phyloP scores from a whole-genome alignment of 2,888 invertebrate genomes.

The Microctonus aethiopoides region DNA sequence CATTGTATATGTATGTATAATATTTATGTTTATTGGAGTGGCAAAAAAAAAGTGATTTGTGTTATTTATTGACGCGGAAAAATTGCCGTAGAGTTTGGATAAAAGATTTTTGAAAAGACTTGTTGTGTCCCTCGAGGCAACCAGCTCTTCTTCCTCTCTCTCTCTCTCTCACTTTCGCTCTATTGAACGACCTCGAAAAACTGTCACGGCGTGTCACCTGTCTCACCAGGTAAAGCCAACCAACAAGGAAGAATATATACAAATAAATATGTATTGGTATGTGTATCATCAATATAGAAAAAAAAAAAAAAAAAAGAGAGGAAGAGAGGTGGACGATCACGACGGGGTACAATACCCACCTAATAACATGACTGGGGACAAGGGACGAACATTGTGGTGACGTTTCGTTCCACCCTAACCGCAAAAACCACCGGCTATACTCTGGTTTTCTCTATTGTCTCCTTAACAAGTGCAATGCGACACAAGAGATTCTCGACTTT shows the following conservation, averaged over 20 bases:
- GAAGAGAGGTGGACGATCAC: conserved; percentile 8
- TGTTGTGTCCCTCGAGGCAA: not conserved
- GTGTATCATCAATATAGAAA: not conserved
- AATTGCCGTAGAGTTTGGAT: conserved; percentile 18
- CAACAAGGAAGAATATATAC: not conserved
- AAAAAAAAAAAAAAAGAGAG: not conserved
- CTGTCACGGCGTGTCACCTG: conserved; percentile 47
- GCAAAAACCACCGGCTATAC: conserved; percentile 39
- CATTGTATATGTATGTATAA: not conserved
- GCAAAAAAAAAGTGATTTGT: conserved; percentile 7
- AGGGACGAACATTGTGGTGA: conserved; percentile 41
- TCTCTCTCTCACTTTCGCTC: not conserved
- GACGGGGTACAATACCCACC: conserved; percentile 38
- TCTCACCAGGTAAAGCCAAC: conserved; percentile 41
- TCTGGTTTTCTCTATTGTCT: conserved; percentile 26
- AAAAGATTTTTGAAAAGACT: not conserved
- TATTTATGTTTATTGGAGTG: not conserved
- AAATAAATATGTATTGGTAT: not conserved
- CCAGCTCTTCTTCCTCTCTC: not conserved
- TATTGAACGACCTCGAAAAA: conserved; percentile 35
- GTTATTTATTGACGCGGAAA: conserved; percentile 13
- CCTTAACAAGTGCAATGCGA: conserved; percentile 18
- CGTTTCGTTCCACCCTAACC: conserved; percentile 40
- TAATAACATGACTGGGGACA: conserved; percentile 36
- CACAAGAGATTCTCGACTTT: conserved; percentile 16